Percentiles rank a stretch among this genome's conserved stretches.
phyloP scores from a whole-genome alignment of 2,888 invertebrate species.

The Brassicogethes aeneus region DNA sequence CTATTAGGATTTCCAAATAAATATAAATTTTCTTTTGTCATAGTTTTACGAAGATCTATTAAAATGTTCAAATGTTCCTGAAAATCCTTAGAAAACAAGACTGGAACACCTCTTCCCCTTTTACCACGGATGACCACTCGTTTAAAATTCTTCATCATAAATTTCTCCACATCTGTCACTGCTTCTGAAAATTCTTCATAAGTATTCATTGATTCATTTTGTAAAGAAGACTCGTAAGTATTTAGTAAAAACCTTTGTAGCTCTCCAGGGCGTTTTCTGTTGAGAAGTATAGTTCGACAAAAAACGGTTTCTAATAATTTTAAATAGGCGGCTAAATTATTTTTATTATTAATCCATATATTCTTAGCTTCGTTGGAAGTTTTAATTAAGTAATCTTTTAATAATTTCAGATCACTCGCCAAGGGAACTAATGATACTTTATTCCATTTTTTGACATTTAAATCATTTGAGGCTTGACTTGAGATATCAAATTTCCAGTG shows the following conservation, averaged over 20 bases:
- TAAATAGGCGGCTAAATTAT: no score
- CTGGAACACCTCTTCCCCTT: conserved; percentile 20
- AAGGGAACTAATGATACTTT: conserved; percentile 8
- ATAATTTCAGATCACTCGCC: conserved; percentile 8
- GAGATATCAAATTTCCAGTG: conserved; percentile 16
- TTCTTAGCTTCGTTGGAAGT: neutral
- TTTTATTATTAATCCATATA: no score
- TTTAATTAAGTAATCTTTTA: conserved; percentile 12
- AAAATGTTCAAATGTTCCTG: conserved; percentile 17
- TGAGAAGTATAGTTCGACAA: conserved; percentile 19
- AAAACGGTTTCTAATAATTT: conserved; percentile 17
- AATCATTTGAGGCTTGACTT: conserved; percentile 7
- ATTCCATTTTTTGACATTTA: conserved; percentile 13
- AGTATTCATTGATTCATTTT: no score
- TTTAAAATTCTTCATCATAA: conserved; percentile 20
- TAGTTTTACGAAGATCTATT: conserved; percentile 11
- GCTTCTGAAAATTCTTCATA: no score
- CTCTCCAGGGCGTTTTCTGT: conserved; percentile 18
- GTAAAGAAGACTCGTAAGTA: no score
- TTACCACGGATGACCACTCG: conserved; percentile 23
- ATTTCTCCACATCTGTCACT: no score
- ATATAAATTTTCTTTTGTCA: conserved; percentile 10
- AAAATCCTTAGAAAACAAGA: conserved; percentile 19
- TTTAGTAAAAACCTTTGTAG: no score
- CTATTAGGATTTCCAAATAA: conserved; percentile 12